A percentile compares a stretch with the other conserved stretches of the same genome.
Evolutionary conservation across 2,797 vertebrate species (phyloP).

Genomic region (Phoebastria nigripes): DNA sequence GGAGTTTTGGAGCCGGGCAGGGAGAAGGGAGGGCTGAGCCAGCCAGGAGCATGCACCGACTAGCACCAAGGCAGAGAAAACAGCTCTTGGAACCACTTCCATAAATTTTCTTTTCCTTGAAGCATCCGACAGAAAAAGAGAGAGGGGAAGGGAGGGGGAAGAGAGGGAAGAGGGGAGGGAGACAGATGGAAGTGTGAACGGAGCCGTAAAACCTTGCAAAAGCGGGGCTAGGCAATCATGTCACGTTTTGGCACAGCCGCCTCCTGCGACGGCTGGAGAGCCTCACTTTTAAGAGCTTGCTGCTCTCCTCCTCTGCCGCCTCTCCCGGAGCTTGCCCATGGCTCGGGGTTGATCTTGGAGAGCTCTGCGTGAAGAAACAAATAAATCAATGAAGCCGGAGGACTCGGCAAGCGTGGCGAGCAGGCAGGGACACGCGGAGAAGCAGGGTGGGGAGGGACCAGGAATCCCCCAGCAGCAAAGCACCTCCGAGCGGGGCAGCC

Average conservation of each 20-base stretch:
- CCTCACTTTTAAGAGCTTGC: neutral
- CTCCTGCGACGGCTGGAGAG: neutral
- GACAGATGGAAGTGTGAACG: neutral
- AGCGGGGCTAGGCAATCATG: neutral
- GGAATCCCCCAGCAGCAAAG: neutral
- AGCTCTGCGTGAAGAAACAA: neutral
- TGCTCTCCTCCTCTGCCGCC: neutral
- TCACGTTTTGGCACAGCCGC: neutral
- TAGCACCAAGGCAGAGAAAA: constrained; percentile 54
- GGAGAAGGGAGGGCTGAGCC: constrained; percentile 18
- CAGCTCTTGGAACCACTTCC: constrained; percentile 56
- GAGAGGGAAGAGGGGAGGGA: neutral
- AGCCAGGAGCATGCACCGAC: constrained; percentile 54
- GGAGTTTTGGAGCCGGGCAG: constrained; percentile 11
- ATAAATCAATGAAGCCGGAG: neutral
- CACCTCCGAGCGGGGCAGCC: accelerated
- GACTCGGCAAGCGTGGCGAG: accelerated
- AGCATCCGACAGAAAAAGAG: constrained; percentile 12
- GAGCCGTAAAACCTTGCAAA: neutral
- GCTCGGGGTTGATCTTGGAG: neutral
- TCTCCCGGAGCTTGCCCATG: neutral
- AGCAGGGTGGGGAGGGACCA: neutral
- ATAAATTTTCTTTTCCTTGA: constrained; percentile 64
- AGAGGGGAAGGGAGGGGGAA: neutral
- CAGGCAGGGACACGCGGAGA: neutral